Conservation (phyloP, 1,140 invertebrate species). For the Stegodyphus dumicola region DNA sequence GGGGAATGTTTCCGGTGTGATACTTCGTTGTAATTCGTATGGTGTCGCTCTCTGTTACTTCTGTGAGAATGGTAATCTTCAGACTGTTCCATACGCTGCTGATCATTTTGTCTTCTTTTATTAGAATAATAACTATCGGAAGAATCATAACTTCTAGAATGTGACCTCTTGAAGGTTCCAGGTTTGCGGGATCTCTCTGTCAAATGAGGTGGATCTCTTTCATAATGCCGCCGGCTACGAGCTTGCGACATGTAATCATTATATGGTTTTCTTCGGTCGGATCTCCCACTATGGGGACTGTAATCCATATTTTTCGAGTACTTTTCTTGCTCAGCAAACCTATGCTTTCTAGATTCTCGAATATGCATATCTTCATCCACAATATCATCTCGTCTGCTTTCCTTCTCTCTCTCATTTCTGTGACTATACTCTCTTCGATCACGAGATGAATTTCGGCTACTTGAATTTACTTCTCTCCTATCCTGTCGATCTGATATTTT, state of each 20-base stretch:
- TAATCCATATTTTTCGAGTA: not conserved
- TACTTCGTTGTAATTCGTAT: not conserved
- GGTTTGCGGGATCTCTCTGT: not conserved
- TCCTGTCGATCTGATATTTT: not conserved
- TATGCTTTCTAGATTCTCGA: constrained; percentile 9
- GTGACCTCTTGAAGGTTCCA: constrained; percentile 9
- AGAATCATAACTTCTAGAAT: constrained; percentile 22
- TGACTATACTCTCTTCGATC: constrained; percentile 5
- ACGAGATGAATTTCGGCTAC: not conserved
- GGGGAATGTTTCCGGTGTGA: constrained; percentile 25
- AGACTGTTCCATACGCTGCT: not conserved
- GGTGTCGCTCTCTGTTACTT: not conserved
- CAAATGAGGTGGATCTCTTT: not conserved
- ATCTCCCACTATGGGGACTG: not conserved
- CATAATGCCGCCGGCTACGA: not conserved
- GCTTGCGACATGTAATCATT: not conserved
- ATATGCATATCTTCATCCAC: constrained; percentile 2
- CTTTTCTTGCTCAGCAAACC: not conserved
- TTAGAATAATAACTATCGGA: constrained; percentile 14
- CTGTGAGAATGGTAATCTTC: not conserved
- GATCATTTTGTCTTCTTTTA: constrained; percentile 5
- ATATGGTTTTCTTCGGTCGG: constrained; percentile 19
- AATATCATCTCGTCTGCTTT: not conserved
- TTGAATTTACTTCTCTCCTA: constrained; percentile 59
- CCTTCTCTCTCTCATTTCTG: constrained; percentile 10